These are phyloP conservation scores for Encarsia formosa DNA, from an alignment of 2,888 invertebrate species.

Conservation along the genomic window DNA sequence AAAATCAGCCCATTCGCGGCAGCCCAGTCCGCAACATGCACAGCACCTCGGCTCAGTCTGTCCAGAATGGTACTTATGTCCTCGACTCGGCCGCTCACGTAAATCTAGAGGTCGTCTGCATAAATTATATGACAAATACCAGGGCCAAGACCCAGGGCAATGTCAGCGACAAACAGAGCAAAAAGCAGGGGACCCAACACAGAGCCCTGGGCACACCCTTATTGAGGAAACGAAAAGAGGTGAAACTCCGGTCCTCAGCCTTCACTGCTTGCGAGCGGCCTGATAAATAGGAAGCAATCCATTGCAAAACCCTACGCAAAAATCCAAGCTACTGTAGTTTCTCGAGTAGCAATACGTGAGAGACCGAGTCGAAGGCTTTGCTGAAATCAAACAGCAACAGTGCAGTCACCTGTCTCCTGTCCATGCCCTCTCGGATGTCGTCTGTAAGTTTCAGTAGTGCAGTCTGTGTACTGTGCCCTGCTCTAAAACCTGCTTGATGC, in stretches of 20 bases:
- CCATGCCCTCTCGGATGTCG: background rate
- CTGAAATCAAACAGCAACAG: slow-evolving; percentile 8
- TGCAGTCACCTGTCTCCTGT: background rate
- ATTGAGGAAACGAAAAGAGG: background rate
- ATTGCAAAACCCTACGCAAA: background rate
- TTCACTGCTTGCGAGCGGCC: slow-evolving; percentile 1
- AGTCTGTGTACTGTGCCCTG: slow-evolving; percentile 3
- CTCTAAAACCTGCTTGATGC: slow-evolving; percentile 5
- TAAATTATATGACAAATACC: slow-evolving; percentile 5
- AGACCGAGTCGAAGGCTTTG: slow-evolving; percentile 7
- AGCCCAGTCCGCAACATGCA: background rate
- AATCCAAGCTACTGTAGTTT: background rate
- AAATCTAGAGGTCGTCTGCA: slow-evolving; percentile 17
- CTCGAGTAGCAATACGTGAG: background rate
- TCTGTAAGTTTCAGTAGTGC: background rate
- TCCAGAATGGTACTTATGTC: background rate
- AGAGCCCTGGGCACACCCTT: slow-evolving; percentile 15
- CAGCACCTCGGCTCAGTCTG: background rate
- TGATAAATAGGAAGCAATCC: slow-evolving; percentile 6
- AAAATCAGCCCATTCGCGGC: background rate
- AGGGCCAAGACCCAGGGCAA: background rate
- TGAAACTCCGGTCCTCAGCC: background rate
- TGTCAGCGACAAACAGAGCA: background rate
- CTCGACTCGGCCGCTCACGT: background rate
- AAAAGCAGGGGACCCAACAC: slow-evolving; percentile 12